Conservation (phyloP, 2,113 vertebrate genomes). For the Rhea pennata region DNA sequence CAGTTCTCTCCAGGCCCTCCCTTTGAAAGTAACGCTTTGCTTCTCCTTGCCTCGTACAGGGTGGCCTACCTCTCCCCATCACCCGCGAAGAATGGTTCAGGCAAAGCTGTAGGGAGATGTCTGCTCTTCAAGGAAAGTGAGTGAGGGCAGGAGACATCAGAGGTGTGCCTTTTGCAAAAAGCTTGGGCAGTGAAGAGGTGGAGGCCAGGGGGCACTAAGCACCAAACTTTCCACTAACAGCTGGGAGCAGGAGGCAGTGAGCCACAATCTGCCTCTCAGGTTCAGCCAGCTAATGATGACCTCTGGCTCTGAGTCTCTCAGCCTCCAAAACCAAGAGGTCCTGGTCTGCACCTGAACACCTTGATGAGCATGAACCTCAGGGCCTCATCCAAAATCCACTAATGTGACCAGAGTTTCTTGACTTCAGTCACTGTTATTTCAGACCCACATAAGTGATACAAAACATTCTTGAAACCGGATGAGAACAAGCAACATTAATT, state of each 20-base stretch:
- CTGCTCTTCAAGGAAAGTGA: background rate
- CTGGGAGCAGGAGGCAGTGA: background rate
- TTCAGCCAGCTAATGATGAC: background rate
- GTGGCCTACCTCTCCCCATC: background rate
- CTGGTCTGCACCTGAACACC: background rate
- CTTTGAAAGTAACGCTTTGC: background rate
- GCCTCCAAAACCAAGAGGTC: background rate
- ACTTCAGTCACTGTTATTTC: background rate
- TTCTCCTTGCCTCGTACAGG: background rate
- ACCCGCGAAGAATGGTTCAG: background rate
- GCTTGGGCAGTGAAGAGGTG: fast-evolving
- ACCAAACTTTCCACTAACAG: background rate
- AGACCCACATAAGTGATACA: background rate
- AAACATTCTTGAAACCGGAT: background rate
- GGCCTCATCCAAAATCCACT: background rate
- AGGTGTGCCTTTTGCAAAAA: background rate
- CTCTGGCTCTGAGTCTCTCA: background rate
- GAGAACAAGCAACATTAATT: background rate
- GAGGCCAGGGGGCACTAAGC: background rate
- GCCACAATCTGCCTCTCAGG: background rate
- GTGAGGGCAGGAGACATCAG: fast-evolving
- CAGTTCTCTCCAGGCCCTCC: background rate
- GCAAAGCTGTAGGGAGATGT: background rate
- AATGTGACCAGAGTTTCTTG: background rate
- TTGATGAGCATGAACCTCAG: background rate